Percentiles rank a stretch among this genome's conserved stretches.
phyloP scores from a whole-genome alignment of 2,797 vertebrate genomes.

The Enteromius radiatus region DNA sequence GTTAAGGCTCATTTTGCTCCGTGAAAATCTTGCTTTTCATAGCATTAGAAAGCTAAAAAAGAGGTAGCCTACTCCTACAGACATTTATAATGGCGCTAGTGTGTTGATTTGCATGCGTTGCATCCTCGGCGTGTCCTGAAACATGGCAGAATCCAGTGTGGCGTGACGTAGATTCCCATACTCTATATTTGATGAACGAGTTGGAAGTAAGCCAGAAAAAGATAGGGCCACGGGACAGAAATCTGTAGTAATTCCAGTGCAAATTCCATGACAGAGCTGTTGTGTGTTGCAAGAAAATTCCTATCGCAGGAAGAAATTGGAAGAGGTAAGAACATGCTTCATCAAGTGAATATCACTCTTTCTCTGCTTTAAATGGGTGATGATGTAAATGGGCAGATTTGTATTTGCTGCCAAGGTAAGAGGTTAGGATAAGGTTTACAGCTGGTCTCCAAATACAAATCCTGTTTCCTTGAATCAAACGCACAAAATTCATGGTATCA shows the following conservation, averaged over 20 bases:
- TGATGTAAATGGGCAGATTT: constrained; percentile 9
- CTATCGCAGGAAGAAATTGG: constrained; percentile 34
- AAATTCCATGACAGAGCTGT: constrained; percentile 42
- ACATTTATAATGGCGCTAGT: no score
- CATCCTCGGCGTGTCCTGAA: no score
- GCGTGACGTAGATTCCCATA: no score
- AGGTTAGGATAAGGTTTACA: not conserved
- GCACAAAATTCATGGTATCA: not conserved
- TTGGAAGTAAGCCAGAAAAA: constrained; percentile 2
- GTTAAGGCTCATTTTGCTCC: no score
- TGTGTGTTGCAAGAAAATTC: constrained; percentile 13
- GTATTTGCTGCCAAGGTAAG: not conserved
- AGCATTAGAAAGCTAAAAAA: no score
- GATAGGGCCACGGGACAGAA: not conserved
- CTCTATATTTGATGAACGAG: not conserved
- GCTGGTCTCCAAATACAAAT: not conserved
- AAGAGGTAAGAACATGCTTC: not conserved
- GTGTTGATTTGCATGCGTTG: no score
- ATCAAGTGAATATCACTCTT: not conserved
- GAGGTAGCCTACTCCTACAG: no score
- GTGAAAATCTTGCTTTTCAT: no score
- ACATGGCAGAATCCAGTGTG: no score
- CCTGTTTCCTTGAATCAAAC: not conserved
- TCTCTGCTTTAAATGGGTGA: not conserved
- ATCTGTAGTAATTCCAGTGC: constrained; percentile 35